Percentiles rank a stretch among this genome's conserved stretches.
Evolutionary conservation across 2,797 vertebrate genomes (phyloP).

Genomic region (Pyrrhura leucotis): DNA sequence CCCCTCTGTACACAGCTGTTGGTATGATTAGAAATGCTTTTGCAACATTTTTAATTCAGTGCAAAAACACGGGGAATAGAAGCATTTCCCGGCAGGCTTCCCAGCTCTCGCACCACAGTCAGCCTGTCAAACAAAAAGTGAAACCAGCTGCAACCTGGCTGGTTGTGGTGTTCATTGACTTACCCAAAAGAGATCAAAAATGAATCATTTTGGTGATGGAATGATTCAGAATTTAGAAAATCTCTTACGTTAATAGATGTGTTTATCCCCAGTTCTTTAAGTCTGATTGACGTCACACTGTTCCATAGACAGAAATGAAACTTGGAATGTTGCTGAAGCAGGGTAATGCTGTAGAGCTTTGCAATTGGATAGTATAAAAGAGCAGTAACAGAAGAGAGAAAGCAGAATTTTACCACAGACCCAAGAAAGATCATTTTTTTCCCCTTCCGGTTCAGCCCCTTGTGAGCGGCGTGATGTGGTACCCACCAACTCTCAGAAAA

Average conservation of each 20-base stretch:
- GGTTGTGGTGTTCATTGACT: background rate
- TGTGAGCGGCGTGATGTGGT: accelerated
- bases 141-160: background rate
- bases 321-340: accelerated
- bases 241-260: background rate
- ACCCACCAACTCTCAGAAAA: background rate
- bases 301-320: background rate
- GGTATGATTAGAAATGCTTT: background rate
- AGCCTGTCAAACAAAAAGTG: slow-evolving; percentile 15
- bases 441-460: background rate
- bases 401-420: background rate
- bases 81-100: background rate
- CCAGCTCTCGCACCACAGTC: background rate
- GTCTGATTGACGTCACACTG: accelerated
- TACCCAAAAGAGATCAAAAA: background rate
- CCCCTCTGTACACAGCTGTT: background rate
- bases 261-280: background rate
- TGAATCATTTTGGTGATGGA: background rate
- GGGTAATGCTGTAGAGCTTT: background rate
- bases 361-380: background rate
- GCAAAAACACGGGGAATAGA: background rate
- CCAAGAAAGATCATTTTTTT: background rate
- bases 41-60: background rate
- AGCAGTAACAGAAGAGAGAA: background rate
- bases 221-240: background rate